A percentile compares a stretch with the other conserved stretches of the same genome.
Conservation (phyloP, 2,888 invertebrate species). For the Thera britannica region DNA sequence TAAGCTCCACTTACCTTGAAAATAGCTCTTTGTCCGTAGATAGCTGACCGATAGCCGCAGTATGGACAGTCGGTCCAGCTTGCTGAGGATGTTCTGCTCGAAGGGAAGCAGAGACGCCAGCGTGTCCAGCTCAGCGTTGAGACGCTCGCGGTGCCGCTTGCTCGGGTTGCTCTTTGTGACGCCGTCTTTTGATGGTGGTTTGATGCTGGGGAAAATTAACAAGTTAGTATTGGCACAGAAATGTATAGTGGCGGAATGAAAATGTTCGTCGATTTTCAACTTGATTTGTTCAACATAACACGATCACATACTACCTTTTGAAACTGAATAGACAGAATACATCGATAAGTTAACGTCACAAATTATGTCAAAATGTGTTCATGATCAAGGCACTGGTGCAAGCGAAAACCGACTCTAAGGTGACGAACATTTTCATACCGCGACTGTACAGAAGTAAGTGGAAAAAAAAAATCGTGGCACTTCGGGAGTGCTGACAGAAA, state of each 20-base stretch:
- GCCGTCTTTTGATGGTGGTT: constrained; percentile 97
- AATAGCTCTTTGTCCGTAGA: constrained; percentile 99
- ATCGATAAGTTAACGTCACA: no score
- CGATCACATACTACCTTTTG: no score
- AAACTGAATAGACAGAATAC: no score
- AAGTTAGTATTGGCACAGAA: neutral
- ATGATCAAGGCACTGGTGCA: no score
- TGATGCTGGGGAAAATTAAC: constrained; percentile 88
- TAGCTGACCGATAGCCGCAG: constrained; percentile 99
- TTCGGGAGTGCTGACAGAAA: no score
- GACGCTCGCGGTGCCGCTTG: constrained; percentile 98
- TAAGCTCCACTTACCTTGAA: constrained; percentile 92
- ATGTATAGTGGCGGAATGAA: neutral
- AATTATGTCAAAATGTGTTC: no score
- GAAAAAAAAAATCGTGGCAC: no score
- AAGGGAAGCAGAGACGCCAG: constrained; percentile 97
- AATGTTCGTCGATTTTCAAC: no score
- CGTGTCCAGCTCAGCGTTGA: constrained; percentile 99
- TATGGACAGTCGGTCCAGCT: constrained; percentile 98
- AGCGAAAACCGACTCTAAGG: no score
- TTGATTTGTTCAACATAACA: no score
- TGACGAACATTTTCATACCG: no score
- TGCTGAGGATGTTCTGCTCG: constrained; percentile 98
- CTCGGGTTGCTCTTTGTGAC: constrained; percentile 99
- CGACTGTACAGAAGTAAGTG: no score